A percentile compares a stretch with the other conserved stretches of the same genome.
Conservation (phyloP, 1,140 invertebrate species). For the Micrasema longulum region DNA sequence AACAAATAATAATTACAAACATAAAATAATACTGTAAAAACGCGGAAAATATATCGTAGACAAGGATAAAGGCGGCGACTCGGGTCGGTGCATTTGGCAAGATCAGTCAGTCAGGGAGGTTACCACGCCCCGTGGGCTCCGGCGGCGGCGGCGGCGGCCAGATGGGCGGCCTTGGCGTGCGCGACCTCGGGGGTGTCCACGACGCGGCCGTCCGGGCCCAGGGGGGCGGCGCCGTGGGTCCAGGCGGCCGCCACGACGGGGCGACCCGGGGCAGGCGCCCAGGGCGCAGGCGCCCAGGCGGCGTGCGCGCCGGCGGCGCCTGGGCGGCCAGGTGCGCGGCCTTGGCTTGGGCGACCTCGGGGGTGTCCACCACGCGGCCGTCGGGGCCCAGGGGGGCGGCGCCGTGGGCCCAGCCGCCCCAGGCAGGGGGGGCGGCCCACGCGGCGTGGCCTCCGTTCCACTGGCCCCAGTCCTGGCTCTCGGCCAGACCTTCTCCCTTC, state of each 20-base stretch:
- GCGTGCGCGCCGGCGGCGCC: too few species aligned
- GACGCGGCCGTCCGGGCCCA: slow-evolving; percentile 48
- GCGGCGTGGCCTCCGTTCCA: slow-evolving; percentile 7
- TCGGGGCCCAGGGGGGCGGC: too few species aligned
- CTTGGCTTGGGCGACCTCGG: too few species aligned
- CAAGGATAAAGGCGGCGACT: too few species aligned
- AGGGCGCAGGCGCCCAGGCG: slow-evolving; percentile 41
- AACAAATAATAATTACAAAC: too few species aligned
- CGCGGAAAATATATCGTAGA: too few species aligned
- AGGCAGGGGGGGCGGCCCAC: neutral
- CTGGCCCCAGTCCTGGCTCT: neutral
- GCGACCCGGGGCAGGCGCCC: neutral
- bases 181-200: slow-evolving; percentile 49
- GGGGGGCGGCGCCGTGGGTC: slow-evolving; percentile 36
- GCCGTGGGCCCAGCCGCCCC: slow-evolving; percentile 49
- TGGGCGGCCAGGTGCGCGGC: slow-evolving; percentile 60
- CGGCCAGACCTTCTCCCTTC: too few species aligned
- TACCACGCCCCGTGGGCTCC: slow-evolving; percentile 58
- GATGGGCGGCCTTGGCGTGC: slow-evolving; percentile 45
- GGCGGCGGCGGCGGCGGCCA: slow-evolving; percentile 54
- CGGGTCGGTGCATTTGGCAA: too few species aligned
- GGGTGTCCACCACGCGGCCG: too few species aligned
- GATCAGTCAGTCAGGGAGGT: slow-evolving; percentile 63
- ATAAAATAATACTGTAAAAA: too few species aligned
- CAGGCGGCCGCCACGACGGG: neutral